Evolutionary conservation across 2,113 vertebrate species (phyloP), one percentile per base, ranked within the genome.

Genomic region (Pycnonotus jocosus): DNA sequence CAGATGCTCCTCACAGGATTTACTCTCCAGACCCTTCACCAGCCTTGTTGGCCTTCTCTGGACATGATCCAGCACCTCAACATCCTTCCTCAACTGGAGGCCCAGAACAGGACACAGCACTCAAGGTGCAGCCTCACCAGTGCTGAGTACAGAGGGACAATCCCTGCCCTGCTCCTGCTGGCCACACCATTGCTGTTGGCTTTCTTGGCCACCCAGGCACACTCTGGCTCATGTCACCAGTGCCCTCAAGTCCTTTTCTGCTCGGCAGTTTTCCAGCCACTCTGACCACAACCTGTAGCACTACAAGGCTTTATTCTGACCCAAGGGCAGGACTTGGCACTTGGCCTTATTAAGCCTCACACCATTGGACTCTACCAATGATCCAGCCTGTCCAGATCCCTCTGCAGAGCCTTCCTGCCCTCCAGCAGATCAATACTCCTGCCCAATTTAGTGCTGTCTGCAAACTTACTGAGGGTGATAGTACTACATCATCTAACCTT

Each of bases 71-170:
- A 83, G 15, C 15, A 23, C 3, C 10, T 62, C 62, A 82, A 22
- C 6, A 4, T 42, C 33, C 8, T 31, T 54, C 25, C 18, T 35
- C 38, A 61, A 54, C 0, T 76, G 38, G 54, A 2, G 12, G 14
- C 47, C 10, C 4, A 48, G 40, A 76, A 14, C 14, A 23, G 70
- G 11, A 40, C 54, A 61, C 25, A 40, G 62, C 0, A 54, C 6
- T 48, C 0, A 0, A 54, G 21, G 3, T 37, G 14, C 0, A 0
- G 31, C 35, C 21, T 35, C 47, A 48, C 10, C 25, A 42, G 40
- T 6, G 23, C 44, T 0, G 0, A 44, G 48, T 4, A 15, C 28
- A 66, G 45, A 0, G 28, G 15, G 1, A 50, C 2, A 68, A 31
- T 35, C 11, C 0, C 40, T 12, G n/a, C 4, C 31, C n/a, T 54